phyloP scores from a whole-genome alignment of 2,888 invertebrate species.

The Drosophila atripex region DNA sequence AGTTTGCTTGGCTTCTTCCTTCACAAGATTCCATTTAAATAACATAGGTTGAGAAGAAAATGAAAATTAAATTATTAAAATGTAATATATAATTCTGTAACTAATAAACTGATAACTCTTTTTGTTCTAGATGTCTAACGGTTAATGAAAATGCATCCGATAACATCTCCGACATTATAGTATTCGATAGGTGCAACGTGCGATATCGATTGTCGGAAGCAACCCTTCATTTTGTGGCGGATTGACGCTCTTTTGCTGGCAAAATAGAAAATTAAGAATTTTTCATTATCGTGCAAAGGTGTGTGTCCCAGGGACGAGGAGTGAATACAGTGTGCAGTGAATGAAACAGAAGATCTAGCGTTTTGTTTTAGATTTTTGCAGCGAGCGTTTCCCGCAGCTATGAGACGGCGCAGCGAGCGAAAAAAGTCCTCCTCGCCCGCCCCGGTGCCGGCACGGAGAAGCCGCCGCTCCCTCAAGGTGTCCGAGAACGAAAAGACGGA shows the following conservation, averaged over 20 bases:
- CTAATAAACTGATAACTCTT: no score
- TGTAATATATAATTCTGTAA: no score
- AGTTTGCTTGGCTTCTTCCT: no score
- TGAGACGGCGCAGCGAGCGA: constrained; percentile 90
- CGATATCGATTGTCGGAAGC: constrained; percentile 22
- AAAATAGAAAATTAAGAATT: constrained; percentile 44
- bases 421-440: constrained; percentile 88
- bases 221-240: constrained; percentile 70
- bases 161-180: no score
- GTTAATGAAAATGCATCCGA: no score
- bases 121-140: no score
- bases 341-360: constrained; percentile 22
- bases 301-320: constrained; percentile 29
- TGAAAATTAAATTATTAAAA: no score
- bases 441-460: constrained; percentile 78
- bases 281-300: constrained; percentile 50
- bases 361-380: constrained; percentile 51
- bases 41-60: no score
- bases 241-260: constrained; percentile 70
- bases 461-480: constrained; percentile 74
- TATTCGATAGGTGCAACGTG: constrained; percentile 22
- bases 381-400: constrained; percentile 73
- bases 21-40: no score
- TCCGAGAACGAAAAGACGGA: constrained; percentile 72
- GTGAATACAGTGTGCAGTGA: constrained; percentile 33